Evolutionary conservation across 2,797 vertebrate genomes (phyloP), one percentile per base, ranked within the genome.

Genomic region (Avahi laniger): DNA sequence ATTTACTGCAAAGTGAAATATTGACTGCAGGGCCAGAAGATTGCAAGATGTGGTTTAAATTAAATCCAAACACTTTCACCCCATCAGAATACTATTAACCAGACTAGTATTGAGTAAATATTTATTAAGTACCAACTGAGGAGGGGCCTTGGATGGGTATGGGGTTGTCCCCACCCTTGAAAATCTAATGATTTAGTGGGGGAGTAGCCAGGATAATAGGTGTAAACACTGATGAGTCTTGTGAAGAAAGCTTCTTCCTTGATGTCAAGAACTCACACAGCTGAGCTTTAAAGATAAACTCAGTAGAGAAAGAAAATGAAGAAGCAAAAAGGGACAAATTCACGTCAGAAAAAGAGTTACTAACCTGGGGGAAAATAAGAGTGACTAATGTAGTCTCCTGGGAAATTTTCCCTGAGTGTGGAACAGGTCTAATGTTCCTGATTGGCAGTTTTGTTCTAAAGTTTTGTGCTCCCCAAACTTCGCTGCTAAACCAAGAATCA

Each of bases 1-100:
- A 78, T 89, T 89, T 89, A 89, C 73, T 81, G 46, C 93, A 89
- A 61, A 30, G 46, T 92, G 59, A 93, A 91, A 93, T 91, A 89
- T 35, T 48, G 57, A 90, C 85, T 57, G 7, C 30, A 76, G 52
- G 52, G 33, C 57, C 57, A 91, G 11, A 73, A 17, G 81, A 87
- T 87, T 57, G 61, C 33, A 93, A 73, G 22, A 83, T 87, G 52
- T 89, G 76, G 35, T 69, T 22, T 83, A 91, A 86, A 93, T 96
- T 78, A 88, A 54, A 96, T 83, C 63, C 35, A 46, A 83, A 94
- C 61, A 67, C 61, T 50, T 89, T 11, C 86, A 82, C 38, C 41
- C 69, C n/a, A 57, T 90, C 38, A 87, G 63, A 86, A 70, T 80
- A 46, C 50, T 86, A 90, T 50, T 85, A 50, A 82, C 41, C 22